These are phyloP conservation scores for Geotrupes spiniger DNA, from an alignment of 2,888 invertebrate genomes.

Conservation along the genomic window DNA sequence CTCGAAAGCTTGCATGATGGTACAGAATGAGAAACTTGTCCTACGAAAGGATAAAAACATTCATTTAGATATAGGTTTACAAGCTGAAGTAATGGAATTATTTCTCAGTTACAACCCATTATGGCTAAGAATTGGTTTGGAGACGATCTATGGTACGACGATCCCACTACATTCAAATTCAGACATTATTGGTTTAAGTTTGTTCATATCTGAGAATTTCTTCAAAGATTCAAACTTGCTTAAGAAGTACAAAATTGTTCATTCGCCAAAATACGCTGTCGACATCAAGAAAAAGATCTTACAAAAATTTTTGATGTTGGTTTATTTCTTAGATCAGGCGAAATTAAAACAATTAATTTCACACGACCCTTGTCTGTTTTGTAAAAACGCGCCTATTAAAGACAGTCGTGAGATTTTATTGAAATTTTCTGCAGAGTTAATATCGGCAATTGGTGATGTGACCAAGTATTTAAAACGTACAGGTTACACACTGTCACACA, in stretches of 20 bases:
- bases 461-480: constrained; percentile 72
- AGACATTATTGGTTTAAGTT: constrained; percentile 73
- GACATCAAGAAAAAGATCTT: constrained; percentile 77
- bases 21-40: constrained; percentile 71
- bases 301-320: constrained; percentile 78
- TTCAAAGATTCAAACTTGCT: constrained; percentile 72
- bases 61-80: constrained; percentile 78
- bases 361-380: constrained; percentile 88
- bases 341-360: constrained; percentile 76
- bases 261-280: constrained; percentile 64
- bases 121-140: constrained; percentile 85
- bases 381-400: constrained; percentile 68
- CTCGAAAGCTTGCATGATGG: constrained; percentile 64
- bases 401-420: constrained; percentile 76
- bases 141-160: constrained; percentile 76
- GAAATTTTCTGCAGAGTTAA: constrained; percentile 72
- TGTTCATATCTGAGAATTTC: constrained; percentile 73
- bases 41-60: constrained; percentile 77
- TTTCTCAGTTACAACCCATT: constrained; percentile 84
- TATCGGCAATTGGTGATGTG: constrained; percentile 82
- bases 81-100: constrained; percentile 72
- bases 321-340: constrained; percentile 83
- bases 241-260: constrained; percentile 57
- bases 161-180: constrained; percentile 74
- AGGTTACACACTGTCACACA: constrained; percentile 73